These are phyloP conservation scores for Ctenoplectra terminalis DNA, from an alignment of 1,140 invertebrate species.

Conservation along the genomic window DNA sequence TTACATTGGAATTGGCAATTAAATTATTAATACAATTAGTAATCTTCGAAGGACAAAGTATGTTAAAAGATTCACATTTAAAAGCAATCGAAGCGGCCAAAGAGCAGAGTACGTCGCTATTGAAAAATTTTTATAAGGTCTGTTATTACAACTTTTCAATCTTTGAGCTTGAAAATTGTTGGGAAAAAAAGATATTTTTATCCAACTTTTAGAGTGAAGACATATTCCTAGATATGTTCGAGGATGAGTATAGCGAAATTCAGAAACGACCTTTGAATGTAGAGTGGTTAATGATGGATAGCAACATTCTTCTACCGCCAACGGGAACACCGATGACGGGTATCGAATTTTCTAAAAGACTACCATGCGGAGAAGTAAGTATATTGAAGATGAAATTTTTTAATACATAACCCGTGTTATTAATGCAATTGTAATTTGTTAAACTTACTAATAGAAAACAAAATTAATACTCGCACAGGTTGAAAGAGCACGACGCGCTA, in stretches of 20 bases:
- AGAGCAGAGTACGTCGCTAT: conserved; percentile 92
- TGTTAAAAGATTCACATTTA: conserved; percentile 82
- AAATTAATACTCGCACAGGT: conserved; percentile 84
- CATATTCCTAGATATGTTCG: conserved; percentile 99
- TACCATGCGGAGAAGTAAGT: conserved; percentile 96
- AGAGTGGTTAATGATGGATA: conserved; percentile 97
- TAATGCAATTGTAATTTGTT: conserved; percentile 9
- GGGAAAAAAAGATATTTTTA: conserved; percentile 45
- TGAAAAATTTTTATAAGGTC: conserved; percentile 96
- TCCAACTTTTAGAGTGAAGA: conserved; percentile 91
- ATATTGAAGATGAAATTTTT: neutral
- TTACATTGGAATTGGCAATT: conserved; percentile 95
- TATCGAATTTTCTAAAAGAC: conserved; percentile 95
- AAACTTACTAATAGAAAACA: conserved; percentile 35
- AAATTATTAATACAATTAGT: conserved; percentile 88
- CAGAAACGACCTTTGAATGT: conserved; percentile 94
- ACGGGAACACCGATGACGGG: conserved; percentile 98
- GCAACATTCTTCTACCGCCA: conserved; percentile 97
- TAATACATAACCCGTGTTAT: neutral
- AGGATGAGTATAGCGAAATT: conserved; percentile 98
- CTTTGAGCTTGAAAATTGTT: neutral
- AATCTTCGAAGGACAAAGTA: conserved; percentile 81
- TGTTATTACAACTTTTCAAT: conserved; percentile 35
- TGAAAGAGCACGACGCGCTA: conserved; percentile 95
- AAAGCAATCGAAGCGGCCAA: conserved; percentile 89